Conservation (phyloP, 2,888 invertebrate genomes). For the Epinotia nisella region DNA sequence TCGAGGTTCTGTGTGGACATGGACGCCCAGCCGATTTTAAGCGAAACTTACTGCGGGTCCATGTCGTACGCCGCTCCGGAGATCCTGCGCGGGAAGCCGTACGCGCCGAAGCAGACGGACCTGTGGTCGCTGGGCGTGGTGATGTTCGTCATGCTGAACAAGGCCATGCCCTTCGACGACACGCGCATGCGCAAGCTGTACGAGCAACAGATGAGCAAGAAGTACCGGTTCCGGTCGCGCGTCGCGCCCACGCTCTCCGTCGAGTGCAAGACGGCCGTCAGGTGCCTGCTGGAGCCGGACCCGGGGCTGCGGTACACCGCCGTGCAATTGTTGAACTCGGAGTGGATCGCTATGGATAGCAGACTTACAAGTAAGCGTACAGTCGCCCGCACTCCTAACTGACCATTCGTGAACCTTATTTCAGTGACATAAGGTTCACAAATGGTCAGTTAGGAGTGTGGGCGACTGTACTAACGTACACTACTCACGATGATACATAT, state of each 20-base stretch:
- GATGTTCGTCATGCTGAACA: slow-evolving; percentile 92
- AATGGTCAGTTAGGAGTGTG: no score
- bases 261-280: slow-evolving; percentile 86
- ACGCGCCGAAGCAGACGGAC: slow-evolving; percentile 89
- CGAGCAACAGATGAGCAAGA: slow-evolving; percentile 85
- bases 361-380: slow-evolving; percentile 79
- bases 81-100: slow-evolving; percentile 90
- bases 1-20: slow-evolving; percentile 80
- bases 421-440: no score
- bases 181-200: slow-evolving; percentile 89
- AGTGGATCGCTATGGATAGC: slow-evolving; percentile 89
- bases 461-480: no score
- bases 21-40: slow-evolving; percentile 77
- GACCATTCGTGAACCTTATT: no score
- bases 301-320: slow-evolving; percentile 83
- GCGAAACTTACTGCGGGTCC: slow-evolving; percentile 94
- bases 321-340: slow-evolving; percentile 83
- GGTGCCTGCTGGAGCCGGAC: slow-evolving; percentile 89
- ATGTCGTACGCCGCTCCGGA: slow-evolving; percentile 95
- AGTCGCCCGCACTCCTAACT: no score
- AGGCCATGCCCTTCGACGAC: slow-evolving; percentile 93
- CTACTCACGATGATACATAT: no score
- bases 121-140: slow-evolving; percentile 93
- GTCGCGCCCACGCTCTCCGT: slow-evolving; percentile 83
- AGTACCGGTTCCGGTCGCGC: slow-evolving; percentile 87